Conservation (phyloP, 2,113 vertebrate genomes). For the Stercorarius parasiticus region DNA sequence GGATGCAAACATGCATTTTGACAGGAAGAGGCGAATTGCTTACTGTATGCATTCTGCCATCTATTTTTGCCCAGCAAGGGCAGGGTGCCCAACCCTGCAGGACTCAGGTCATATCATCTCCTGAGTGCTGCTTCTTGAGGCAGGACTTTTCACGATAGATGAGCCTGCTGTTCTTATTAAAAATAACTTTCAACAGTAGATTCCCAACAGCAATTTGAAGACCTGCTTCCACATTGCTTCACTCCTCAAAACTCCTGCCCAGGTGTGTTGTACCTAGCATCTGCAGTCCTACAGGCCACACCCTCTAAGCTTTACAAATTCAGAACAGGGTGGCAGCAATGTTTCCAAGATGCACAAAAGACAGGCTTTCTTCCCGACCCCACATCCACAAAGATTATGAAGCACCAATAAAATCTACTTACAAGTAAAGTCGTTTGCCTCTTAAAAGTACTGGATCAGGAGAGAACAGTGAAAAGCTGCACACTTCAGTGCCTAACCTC, state of each 20-base stretch:
- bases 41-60: neutral
- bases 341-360: neutral
- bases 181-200: neutral
- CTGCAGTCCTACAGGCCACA: neutral
- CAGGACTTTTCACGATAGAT: neutral
- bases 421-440: neutral
- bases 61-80: neutral
- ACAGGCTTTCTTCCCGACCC: neutral
- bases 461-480: neutral
- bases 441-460: neutral
- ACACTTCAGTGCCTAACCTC: neutral
- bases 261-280: neutral
- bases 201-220: neutral
- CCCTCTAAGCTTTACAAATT: neutral
- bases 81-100: neutral
- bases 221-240: neutral
- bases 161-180: neutral
- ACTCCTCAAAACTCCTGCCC: neutral
- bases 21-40: neutral
- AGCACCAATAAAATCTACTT: neutral
- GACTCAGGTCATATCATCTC: neutral
- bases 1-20: neutral
- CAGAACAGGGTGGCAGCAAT: neutral
- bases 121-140: neutral
- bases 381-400: neutral